These are phyloP conservation scores for Lota lota DNA, from an alignment of 2,113 vertebrate species.

Conservation along the genomic window DNA sequence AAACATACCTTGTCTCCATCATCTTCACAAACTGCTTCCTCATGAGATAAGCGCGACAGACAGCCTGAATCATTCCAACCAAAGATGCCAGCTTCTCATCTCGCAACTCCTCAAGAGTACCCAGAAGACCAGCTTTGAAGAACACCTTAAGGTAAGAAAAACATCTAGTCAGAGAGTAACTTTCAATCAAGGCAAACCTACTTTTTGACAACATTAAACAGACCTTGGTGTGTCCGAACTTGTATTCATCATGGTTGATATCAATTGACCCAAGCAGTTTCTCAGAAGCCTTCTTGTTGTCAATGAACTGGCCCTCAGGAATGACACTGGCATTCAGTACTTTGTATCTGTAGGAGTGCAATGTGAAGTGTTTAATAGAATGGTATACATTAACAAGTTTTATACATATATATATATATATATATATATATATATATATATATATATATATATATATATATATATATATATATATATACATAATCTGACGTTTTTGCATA, in stretches of 20 bases:
- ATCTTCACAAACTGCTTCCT: neutral
- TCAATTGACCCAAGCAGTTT: neutral
- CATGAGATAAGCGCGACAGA: neutral
- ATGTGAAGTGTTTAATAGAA: neutral
- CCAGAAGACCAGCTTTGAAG: slow-evolving; percentile 84
- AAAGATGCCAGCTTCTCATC: slow-evolving; percentile 80
- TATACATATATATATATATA: neutral
- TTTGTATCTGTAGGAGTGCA: neutral
- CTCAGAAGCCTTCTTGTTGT: slow-evolving; percentile 1
- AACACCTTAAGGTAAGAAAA: slow-evolving; percentile 71
- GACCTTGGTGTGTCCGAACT: neutral
- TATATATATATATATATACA: too few species aligned
- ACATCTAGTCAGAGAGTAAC: slow-evolving; percentile 18
- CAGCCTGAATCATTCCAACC: slow-evolving; percentile 38
- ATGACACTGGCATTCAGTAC: neutral
- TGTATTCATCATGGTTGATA: neutral
- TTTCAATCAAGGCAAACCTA: slow-evolving; percentile 41
- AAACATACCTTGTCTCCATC: neutral
- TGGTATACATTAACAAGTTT: too few species aligned
- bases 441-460: too few species aligned
- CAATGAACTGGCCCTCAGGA: neutral
- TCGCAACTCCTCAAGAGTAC: slow-evolving; percentile 84
- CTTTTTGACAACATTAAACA: neutral
- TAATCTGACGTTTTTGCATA: neutral
- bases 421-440: neutral